A percentile compares a stretch with the other conserved stretches of the same genome.
phyloP scores from a whole-genome alignment of 2,113 vertebrate species.

The Hippocampus barbouri region DNA sequence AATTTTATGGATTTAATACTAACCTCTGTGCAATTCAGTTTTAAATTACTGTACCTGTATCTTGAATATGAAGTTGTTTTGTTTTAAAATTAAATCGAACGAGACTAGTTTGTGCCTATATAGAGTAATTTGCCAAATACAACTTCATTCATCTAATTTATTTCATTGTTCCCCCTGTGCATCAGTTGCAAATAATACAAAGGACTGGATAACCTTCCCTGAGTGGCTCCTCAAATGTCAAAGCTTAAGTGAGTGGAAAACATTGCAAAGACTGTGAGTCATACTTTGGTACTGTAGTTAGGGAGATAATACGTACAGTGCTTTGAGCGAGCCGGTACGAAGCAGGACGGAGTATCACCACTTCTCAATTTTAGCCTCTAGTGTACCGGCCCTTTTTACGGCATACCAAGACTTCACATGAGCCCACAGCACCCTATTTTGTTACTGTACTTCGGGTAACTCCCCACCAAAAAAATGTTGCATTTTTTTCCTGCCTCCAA shows the following conservation, averaged over 20 bases:
- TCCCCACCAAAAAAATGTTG: no score
- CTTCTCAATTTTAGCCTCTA: no score
- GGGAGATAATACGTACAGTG: no score
- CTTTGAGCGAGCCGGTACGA: no score
- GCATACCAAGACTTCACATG: no score
- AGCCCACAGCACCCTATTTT: no score
- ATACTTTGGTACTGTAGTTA: no score
- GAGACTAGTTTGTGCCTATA: background rate
- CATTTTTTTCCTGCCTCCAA: no score
- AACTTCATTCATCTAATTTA: background rate
- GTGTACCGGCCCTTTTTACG: no score
- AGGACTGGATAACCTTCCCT: background rate
- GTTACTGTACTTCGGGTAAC: no score
- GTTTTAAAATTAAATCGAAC: background rate
- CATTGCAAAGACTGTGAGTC: background rate
- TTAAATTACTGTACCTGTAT: background rate
- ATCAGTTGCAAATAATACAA: background rate
- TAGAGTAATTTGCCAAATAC: background rate
- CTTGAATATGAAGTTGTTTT: background rate
- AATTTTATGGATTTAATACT: slow-evolving; percentile 6
- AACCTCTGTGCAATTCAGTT: background rate
- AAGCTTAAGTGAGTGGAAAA: background rate
- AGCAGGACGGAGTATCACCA: no score
- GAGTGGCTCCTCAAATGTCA: background rate
- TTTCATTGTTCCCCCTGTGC: background rate